These are phyloP conservation scores for Oncorhynchus masou DNA, from an alignment of 2,113 vertebrate genomes.

Conservation along the genomic window DNA sequence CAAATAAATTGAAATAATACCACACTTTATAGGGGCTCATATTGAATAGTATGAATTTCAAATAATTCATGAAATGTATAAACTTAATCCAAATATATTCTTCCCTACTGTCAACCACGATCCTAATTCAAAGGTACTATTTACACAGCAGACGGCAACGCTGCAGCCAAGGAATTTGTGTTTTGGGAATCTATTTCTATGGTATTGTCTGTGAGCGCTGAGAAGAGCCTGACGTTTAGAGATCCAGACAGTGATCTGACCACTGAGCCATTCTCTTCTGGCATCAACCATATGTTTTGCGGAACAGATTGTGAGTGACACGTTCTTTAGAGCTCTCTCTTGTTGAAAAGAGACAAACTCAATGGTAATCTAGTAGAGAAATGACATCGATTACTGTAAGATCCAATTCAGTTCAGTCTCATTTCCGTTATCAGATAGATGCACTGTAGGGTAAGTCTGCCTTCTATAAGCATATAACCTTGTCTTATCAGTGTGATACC, in stretches of 20 bases:
- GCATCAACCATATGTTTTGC: conserved; percentile 37
- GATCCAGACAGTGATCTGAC: conserved; percentile 30
- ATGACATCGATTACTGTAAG: conserved; percentile 4
- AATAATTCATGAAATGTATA: background rate
- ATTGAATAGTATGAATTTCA: background rate
- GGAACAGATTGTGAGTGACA: conserved; percentile 36
- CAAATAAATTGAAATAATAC: conserved; percentile 13
- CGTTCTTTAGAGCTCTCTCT: conserved; percentile 17
- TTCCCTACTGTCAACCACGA: background rate
- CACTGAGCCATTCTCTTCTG: conserved; percentile 32
- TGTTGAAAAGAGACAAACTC: conserved; percentile 8
- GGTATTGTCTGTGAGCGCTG: conserved; percentile 37
- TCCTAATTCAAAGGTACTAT: background rate
- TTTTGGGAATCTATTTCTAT: conserved; percentile 4
- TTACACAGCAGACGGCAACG: background rate
- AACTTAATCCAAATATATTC: background rate
- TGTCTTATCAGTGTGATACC: background rate
- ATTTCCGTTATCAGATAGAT: background rate
- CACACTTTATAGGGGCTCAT: background rate
- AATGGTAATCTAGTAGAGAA: conserved; percentile 23
- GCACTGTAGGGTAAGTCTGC: background rate
- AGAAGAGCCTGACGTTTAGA: conserved; percentile 44
- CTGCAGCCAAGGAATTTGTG: background rate
- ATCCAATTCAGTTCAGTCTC: no score
- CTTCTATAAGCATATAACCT: background rate